Percentiles rank a stretch among this genome's conserved stretches.
Conservation (phyloP, 37 sponge, comb jelly and placozoan species). For the Diacarnus erythraeanus region DNA sequence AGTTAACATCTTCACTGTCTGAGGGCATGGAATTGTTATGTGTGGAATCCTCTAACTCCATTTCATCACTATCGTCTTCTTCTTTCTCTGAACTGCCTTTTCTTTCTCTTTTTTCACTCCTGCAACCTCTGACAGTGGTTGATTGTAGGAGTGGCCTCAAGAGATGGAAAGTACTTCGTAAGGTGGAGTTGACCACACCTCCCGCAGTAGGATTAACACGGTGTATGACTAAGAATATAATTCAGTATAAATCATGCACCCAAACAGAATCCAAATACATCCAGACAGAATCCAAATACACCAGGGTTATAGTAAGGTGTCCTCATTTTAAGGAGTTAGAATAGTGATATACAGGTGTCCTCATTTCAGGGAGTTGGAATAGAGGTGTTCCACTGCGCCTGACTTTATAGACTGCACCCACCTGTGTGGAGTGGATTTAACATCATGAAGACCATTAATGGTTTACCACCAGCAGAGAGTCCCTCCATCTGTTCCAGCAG, state of each 20-base stretch:
- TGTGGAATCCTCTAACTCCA: not conserved
- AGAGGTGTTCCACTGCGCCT: too few species aligned
- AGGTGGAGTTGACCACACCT: not conserved
- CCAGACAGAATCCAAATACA: not conserved
- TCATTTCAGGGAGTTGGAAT: too few species aligned
- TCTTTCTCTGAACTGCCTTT: not conserved
- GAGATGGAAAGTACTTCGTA: not conserved
- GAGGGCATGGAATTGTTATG: not conserved
- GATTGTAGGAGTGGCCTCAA: not conserved
- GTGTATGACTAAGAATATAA: too few species aligned
- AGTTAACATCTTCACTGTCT: not conserved
- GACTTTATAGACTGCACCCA: not conserved
- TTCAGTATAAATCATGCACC: not conserved
- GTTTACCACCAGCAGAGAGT: not conserved
- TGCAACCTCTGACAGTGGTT: not conserved
- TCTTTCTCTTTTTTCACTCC: not conserved
- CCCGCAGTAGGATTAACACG: too few species aligned
- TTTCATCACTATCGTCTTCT: not conserved
- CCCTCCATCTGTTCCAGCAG: slow-evolving; percentile 64
- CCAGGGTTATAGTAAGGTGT: not conserved
- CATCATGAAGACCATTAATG: slow-evolving; percentile 17
- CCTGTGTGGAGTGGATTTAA: slow-evolving; percentile 40
- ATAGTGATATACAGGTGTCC: not conserved
- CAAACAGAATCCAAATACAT: not conserved
- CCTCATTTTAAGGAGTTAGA: not conserved